Conservation (phyloP, 1,140 invertebrate species). For the Varroa destructor region DNA sequence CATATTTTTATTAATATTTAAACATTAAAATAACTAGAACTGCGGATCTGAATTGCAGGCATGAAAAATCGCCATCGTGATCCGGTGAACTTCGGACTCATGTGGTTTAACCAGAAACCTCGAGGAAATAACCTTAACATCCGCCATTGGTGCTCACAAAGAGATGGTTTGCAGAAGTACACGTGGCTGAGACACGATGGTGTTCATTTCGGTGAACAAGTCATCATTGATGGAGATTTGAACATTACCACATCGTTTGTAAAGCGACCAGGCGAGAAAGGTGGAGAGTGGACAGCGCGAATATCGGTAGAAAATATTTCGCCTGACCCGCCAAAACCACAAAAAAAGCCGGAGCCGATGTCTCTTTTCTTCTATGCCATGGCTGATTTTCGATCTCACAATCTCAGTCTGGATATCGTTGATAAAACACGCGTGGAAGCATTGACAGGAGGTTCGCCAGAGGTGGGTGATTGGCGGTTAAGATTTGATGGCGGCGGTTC, state of each 20-base stretch:
- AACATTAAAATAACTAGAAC: conserved; percentile 35
- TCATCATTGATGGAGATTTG: conserved; percentile 65
- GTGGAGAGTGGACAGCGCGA: conserved; percentile 82
- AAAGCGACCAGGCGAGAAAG: conserved; percentile 60
- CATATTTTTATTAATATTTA: too few species aligned
- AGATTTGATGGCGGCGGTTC: conserved; percentile 38
- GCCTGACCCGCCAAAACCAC: neutral
- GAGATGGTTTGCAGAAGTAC: conserved; percentile 61
- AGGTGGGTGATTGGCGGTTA: conserved; percentile 61
- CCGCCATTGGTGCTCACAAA: conserved; percentile 86
- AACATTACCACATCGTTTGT: conserved; percentile 73
- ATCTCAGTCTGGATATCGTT: conserved; percentile 9
- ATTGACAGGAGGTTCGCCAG: conserved; percentile 60
- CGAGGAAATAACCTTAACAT: conserved; percentile 34
- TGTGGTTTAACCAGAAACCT: conserved; percentile 76
- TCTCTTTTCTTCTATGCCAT: conserved; percentile 46
- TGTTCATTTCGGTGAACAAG: conserved; percentile 73
- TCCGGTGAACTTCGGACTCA: conserved; percentile 76
- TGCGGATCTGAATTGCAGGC: conserved; percentile 47
- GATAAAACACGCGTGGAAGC: conserved; percentile 43
- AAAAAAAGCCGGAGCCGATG: conserved; percentile 35
- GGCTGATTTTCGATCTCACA: conserved; percentile 33
- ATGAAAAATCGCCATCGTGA: conserved; percentile 72
- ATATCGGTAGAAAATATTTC: conserved; percentile 50
- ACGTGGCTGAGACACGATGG: conserved; percentile 89